These are phyloP conservation scores for Euura lappo DNA, from an alignment of 1,140 invertebrate species.

Conservation along the genomic window DNA sequence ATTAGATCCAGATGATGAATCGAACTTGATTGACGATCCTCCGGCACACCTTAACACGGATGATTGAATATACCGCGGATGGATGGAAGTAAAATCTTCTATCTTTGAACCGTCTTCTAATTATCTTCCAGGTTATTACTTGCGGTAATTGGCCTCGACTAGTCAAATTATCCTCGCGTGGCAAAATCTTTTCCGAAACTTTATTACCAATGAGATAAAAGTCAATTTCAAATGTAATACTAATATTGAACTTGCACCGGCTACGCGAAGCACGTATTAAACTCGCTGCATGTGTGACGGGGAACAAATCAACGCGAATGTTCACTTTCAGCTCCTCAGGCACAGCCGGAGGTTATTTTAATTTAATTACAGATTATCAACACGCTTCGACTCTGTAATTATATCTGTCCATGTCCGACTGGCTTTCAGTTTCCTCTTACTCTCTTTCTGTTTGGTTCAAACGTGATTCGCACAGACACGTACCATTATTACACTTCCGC, in stretches of 20 bases:
- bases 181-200: no score
- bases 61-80: no score
- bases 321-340: slow-evolving; percentile 17
- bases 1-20: slow-evolving; percentile 5
- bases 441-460: slow-evolving; percentile 34
- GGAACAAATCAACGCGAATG: neutral
- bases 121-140: no score
- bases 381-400: slow-evolving; percentile 33
- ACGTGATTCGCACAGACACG: slow-evolving; percentile 30
- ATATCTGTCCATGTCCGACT: slow-evolving; percentile 35
- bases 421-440: neutral
- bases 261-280: no score
- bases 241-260: no score
- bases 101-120: no score
- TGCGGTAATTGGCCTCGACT: no score
- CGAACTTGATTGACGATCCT: neutral
- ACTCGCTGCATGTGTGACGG: neutral
- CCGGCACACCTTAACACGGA: neutral
- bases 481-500: slow-evolving; percentile 16
- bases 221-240: no score
- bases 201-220: no score
- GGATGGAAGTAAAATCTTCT: no score
- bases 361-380: slow-evolving; percentile 46
- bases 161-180: no score
- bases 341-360: slow-evolving; percentile 35